These are phyloP conservation scores for Hydrozoanthus gracilis DNA, from an alignment of 92 coral and sea anemone genomes.

Conservation along the genomic window DNA sequence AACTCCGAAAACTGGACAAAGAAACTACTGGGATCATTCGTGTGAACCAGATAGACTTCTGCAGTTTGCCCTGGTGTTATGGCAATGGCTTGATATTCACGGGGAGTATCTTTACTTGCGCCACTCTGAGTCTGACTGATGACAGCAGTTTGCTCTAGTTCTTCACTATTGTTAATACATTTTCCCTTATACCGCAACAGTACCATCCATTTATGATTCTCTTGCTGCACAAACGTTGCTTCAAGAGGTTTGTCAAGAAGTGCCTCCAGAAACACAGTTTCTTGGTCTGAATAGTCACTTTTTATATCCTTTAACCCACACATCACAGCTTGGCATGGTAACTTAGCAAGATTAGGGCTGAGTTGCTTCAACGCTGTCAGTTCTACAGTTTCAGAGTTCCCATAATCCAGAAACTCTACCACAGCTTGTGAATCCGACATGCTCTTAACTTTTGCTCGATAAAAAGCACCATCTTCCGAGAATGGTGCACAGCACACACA, in stretches of 20 bases:
- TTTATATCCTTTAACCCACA: constrained; percentile 75
- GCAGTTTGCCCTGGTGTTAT: constrained; percentile 62
- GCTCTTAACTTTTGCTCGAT: constrained; percentile 76
- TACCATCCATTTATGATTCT: constrained; percentile 75
- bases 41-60: constrained; percentile 69
- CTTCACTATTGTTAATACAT: constrained; percentile 52
- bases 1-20: constrained; percentile 71
- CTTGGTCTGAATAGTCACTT: constrained; percentile 60
- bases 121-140: constrained; percentile 10
- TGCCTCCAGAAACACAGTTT: not conserved
- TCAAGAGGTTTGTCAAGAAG: too few species aligned
- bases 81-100: constrained; percentile 12
- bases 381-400: constrained; percentile 74
- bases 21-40: constrained; percentile 64
- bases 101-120: not conserved
- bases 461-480: constrained; percentile 80
- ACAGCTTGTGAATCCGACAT: constrained; percentile 68
- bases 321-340: constrained; percentile 75
- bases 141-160: not conserved
- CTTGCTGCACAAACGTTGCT: constrained; percentile 8
- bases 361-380: constrained; percentile 50
- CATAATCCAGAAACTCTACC: constrained; percentile 89
- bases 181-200: constrained; percentile 65
- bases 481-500: constrained; percentile 79
- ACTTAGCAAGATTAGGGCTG: constrained; percentile 56